Percentiles rank a stretch among this genome's conserved stretches.
phyloP scores from a whole-genome alignment of 2,888 invertebrate genomes.

The Drosophila picticornis region DNA sequence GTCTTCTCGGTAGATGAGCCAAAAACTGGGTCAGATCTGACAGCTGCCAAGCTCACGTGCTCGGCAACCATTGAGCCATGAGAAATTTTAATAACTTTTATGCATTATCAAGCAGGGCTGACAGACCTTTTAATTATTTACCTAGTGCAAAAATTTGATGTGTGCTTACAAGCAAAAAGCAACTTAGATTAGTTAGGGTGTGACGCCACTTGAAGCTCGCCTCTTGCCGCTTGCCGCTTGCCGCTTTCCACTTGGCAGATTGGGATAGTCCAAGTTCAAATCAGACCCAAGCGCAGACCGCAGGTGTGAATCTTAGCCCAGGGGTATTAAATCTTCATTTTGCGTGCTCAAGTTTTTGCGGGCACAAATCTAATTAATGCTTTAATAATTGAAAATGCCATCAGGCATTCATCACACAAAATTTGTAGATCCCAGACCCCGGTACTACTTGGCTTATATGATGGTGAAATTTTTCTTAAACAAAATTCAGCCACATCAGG shows the following conservation, averaged over 20 bases:
- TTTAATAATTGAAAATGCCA: slow-evolving; percentile 70
- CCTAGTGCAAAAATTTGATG: slow-evolving; percentile 39
- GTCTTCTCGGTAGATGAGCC: slow-evolving; percentile 11
- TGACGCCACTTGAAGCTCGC: slow-evolving; percentile 6
- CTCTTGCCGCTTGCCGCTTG: neutral
- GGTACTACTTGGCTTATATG: neutral
- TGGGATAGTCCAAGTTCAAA: slow-evolving; percentile 26
- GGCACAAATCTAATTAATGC: slow-evolving; percentile 68
- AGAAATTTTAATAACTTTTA: slow-evolving; percentile 54
- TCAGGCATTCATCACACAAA: slow-evolving; percentile 10
- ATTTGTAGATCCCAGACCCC: neutral
- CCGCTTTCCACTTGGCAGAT: slow-evolving; percentile 15
- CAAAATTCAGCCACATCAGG: neutral
- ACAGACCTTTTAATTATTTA: slow-evolving; percentile 66
- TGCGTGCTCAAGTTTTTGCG: slow-evolving; percentile 18
- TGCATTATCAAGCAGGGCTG: slow-evolving; percentile 43
- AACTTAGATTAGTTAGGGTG: slow-evolving; percentile 21
- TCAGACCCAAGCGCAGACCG: slow-evolving; percentile 24
- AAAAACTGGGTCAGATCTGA: slow-evolving; percentile 44
- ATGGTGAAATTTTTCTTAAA: neutral
- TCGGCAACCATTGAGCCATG: slow-evolving; percentile 27
- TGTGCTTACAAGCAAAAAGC: slow-evolving; percentile 15
- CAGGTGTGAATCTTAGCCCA: slow-evolving; percentile 61
- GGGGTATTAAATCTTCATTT: slow-evolving; percentile 32
- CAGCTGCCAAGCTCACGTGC: slow-evolving; percentile 24